These are phyloP conservation scores for Apamea crenata DNA, from an alignment of 2,888 invertebrate species.

Conservation along the genomic window DNA sequence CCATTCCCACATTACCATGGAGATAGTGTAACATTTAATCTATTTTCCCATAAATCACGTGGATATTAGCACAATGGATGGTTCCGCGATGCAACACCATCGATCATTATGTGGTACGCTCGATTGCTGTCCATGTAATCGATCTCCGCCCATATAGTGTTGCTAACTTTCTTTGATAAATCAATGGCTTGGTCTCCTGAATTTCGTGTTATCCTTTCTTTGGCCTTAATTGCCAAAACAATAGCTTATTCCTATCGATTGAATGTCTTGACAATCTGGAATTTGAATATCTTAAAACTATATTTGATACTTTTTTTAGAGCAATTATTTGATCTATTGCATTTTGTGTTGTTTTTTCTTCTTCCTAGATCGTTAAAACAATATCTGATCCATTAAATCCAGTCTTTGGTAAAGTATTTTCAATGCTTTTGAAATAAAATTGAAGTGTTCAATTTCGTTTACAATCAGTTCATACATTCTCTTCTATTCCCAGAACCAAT, in stretches of 20 bases:
- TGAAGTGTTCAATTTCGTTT: slow-evolving; percentile 3
- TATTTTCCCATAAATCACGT: slow-evolving; percentile 65
- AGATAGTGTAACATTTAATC: slow-evolving; percentile 58
- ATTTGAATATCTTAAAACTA: not conserved
- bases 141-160: slow-evolving; percentile 47
- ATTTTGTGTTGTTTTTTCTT: not conserved
- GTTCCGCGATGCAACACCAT: slow-evolving; percentile 57
- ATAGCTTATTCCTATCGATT: not conserved
- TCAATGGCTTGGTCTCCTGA: not conserved
- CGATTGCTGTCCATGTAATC: slow-evolving; percentile 44
- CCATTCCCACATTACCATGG: slow-evolving; percentile 46
- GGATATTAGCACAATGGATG: slow-evolving; percentile 63
- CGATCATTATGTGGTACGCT: slow-evolving; percentile 48
- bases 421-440: not conserved
- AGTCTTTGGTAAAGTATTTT: not conserved
- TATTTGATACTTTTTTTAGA: too few species aligned
- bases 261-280: not conserved
- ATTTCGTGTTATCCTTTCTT: slow-evolving; percentile 7
- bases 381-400: not conserved
- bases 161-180: slow-evolving; percentile 9
- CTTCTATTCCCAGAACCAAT: slow-evolving; percentile 23
- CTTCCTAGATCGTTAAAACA: not conserved
- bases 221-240: slow-evolving; percentile 17
- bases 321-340: not conserved
- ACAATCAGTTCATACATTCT: not conserved